Evolutionary conservation across 1,140 invertebrate genomes (phyloP), one percentile per base, ranked within the genome.

Genomic region (Zaprionus africanus): DNA sequence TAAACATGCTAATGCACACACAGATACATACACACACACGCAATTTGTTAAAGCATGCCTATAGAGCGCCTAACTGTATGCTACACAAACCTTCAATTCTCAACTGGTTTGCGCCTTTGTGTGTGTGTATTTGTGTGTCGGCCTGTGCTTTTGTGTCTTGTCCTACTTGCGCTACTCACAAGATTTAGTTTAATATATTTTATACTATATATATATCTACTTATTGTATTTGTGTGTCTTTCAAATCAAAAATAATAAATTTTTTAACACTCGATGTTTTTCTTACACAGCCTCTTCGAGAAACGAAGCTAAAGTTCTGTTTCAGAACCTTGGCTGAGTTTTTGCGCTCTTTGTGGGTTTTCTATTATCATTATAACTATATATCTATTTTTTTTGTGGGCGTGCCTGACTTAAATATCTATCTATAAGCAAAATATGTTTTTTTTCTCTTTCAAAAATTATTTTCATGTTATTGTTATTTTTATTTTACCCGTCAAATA

Each of bases 181-280:
- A 60, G 17, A 59, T 58, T 56, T 56, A 71, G 17, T 59, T 59
- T 28, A 68, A 57, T 46, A 57, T 57, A 53, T 51, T 60, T 19
- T 69, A 38, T 74, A 68, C 56, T 80, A 57, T 79, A 58, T 81
- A 51, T 82, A 69, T 74, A 57, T 61, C 41, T 70, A 69, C 73
- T 77, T 79, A 86, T 90, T 86, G 76, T 86, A 81, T 75, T 72
- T 90, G 68, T 87, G 66, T 81, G 69, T 84, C 28, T 72, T 63
- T 67, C 59, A 67, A 73, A 76, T 54, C 22, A 49, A 58, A 74
- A 66, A 80, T 76, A 66, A 75, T 75, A 90, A 90, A 81, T 72
- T 79, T 57, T 68, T 82, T 79, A 88, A 84, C 85, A 81, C 78
- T 88, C 49, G 85, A 88, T 88, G 84, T 88, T 88, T 88, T 90